A percentile compares a stretch with the other conserved stretches of the same genome.
These are phyloP conservation scores for Gallinago jamesoni DNA, from an alignment of 2,113 vertebrate species.

Conservation along the genomic window DNA sequence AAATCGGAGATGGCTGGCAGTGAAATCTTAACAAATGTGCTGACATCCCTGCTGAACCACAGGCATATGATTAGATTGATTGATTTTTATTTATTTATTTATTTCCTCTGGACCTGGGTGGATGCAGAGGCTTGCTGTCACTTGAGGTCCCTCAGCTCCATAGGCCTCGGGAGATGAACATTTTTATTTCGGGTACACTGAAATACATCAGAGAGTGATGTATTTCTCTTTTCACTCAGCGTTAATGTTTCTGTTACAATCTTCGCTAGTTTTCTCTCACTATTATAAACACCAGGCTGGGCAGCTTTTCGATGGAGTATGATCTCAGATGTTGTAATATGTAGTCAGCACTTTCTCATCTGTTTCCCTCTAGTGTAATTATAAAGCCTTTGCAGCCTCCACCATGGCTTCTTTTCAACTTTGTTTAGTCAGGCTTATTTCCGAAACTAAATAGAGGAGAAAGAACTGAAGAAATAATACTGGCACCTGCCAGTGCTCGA, in stretches of 20 bases:
- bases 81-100: not conserved
- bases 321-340: conserved; percentile 5
- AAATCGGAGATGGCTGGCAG: conserved; percentile 57
- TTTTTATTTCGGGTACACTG: not conserved
- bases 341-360: conserved; percentile 48
- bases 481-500: conserved; percentile 43
- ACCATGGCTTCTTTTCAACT: conserved; percentile 34
- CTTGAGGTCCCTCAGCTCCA: not conserved
- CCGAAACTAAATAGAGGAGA: conserved; percentile 44
- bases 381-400: conserved; percentile 32
- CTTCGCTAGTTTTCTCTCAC: not conserved
- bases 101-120: not conserved
- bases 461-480: conserved; percentile 26
- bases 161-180: not conserved
- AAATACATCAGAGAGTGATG: not conserved
- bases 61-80: conserved; percentile 76
- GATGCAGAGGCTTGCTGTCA: conserved; percentile 60
- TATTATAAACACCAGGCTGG: not conserved
- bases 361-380: conserved; percentile 35
- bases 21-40: conserved; percentile 76
- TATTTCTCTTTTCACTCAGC: not conserved
- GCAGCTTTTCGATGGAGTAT: not conserved
- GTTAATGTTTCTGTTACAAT: not conserved
- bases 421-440: conserved; percentile 46
- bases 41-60: conserved; percentile 73